Conservation (phyloP, 92 coral and sea anemone species). For the Siderastrea radians region DNA sequence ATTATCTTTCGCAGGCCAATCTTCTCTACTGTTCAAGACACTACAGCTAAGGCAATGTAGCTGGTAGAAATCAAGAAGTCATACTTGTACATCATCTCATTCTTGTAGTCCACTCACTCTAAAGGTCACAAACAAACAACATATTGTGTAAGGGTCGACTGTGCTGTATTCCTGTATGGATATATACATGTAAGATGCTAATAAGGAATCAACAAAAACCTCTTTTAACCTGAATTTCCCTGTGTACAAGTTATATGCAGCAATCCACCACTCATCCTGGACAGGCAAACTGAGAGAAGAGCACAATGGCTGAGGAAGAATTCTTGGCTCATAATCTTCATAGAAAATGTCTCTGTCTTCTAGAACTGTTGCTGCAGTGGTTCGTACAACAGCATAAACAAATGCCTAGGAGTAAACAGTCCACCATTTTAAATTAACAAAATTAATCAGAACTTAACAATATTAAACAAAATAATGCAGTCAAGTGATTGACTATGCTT, state of each 20-base stretch:
- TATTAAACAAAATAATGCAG: too few species aligned
- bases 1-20: too few species aligned
- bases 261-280: conserved; percentile 97
- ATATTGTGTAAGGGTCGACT: too few species aligned
- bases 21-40: too few species aligned
- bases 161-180: too few species aligned
- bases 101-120: too few species aligned
- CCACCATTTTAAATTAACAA: background rate
- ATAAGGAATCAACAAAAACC: background rate
- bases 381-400: conserved; percentile 94
- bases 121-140: too few species aligned
- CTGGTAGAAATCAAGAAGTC: too few species aligned
- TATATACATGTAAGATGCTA: too few species aligned
- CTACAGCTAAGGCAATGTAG: too few species aligned
- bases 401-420: conserved; percentile 77
- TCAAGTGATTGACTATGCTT: too few species aligned
- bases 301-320: conserved; percentile 91
- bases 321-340: conserved; percentile 89
- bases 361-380: conserved; percentile 81
- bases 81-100: too few species aligned
- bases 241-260: conserved; percentile 88
- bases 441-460: background rate
- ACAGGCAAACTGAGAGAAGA: conserved; percentile 72
- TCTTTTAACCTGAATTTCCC: conserved; percentile 85
- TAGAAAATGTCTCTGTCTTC: conserved; percentile 89